A percentile compares a stretch with the other conserved stretches of the same genome.
Evolutionary conservation across 2,888 invertebrate genomes (phyloP).

Genomic region (Oscheius myriophilus): DNA sequence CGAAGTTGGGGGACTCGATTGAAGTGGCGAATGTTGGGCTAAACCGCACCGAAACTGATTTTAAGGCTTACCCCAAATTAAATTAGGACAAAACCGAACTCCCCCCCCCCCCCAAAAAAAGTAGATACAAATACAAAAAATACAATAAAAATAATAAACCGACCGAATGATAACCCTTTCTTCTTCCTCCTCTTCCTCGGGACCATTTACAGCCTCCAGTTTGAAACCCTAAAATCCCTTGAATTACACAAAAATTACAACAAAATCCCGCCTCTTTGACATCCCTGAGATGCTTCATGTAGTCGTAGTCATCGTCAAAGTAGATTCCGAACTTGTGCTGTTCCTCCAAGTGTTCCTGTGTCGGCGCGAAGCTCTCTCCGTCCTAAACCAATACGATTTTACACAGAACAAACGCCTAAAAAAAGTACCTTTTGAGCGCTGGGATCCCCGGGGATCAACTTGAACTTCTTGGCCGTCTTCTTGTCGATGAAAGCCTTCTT

Average conservation of each 20-base stretch:
- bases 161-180: slow-evolving; percentile 28
- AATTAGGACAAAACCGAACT: no score
- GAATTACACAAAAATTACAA: background rate
- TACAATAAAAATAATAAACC: background rate
- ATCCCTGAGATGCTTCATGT: slow-evolving; percentile 86
- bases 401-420: background rate
- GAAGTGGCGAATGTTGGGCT: no score
- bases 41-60: no score
- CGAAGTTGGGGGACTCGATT: no score
- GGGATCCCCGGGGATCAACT: slow-evolving; percentile 81
- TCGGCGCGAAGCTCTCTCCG: slow-evolving; percentile 36
- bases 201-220: slow-evolving; percentile 30
- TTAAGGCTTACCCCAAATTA: no score
- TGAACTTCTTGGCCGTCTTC: slow-evolving; percentile 89
- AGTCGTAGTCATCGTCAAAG: slow-evolving; percentile 94
- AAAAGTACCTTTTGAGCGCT: slow-evolving; percentile 31
- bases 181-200: slow-evolving; percentile 35
- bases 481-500: slow-evolving; percentile 82
- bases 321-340: slow-evolving; percentile 88
- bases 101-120: no score
- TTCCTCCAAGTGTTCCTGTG: slow-evolving; percentile 67
- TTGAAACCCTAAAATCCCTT: slow-evolving; percentile 35
- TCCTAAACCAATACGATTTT: background rate
- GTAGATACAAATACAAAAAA: background rate
- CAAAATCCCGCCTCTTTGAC: slow-evolving; percentile 36